Percentiles rank a stretch among this genome's conserved stretches.
Conservation (phyloP, 2,888 invertebrate genomes). For the Sylvicola cinctus region DNA sequence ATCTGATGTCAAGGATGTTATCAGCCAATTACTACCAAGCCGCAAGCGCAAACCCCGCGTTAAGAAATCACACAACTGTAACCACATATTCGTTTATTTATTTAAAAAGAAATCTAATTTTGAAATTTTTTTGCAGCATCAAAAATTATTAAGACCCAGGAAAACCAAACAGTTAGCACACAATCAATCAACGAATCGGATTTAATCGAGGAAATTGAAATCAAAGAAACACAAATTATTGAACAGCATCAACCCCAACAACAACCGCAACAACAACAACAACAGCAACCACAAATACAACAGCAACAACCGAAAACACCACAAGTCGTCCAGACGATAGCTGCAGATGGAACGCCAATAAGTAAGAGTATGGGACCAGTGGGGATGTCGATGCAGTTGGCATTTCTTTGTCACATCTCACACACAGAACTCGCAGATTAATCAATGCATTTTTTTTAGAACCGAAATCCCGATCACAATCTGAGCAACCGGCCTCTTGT, state of each 20-base stretch:
- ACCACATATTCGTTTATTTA: not conserved
- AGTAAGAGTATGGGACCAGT: too few relatives aligned
- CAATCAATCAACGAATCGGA: too few relatives aligned
- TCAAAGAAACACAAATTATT: not conserved
- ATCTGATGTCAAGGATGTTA: conserved; percentile 21
- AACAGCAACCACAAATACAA: conserved; percentile 7
- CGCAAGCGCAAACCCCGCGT: conserved; percentile 32
- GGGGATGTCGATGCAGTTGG: too few relatives aligned
- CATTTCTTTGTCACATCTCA: too few relatives aligned
- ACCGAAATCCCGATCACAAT: conserved; percentile 33
- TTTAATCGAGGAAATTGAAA: too few relatives aligned
- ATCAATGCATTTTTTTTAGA: conserved; percentile 13
- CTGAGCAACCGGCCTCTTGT: conserved; percentile 38
- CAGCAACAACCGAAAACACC: conserved; percentile 4
- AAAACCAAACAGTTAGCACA: too few relatives aligned
- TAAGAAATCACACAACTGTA: conserved; percentile 17
- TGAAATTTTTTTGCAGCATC: not conserved
- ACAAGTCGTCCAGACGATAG: too few relatives aligned
- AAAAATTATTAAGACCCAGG: not conserved
- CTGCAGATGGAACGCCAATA: too few relatives aligned
- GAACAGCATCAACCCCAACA: conserved; percentile 8
- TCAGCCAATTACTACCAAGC: conserved; percentile 30
- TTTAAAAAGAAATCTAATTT: not conserved
- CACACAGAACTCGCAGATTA: too few relatives aligned
- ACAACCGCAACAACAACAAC: conserved; percentile 8